These are phyloP conservation scores for Rugalucina vietnamica DNA, from an alignment of 2,888 invertebrate genomes.

Conservation along the genomic window DNA sequence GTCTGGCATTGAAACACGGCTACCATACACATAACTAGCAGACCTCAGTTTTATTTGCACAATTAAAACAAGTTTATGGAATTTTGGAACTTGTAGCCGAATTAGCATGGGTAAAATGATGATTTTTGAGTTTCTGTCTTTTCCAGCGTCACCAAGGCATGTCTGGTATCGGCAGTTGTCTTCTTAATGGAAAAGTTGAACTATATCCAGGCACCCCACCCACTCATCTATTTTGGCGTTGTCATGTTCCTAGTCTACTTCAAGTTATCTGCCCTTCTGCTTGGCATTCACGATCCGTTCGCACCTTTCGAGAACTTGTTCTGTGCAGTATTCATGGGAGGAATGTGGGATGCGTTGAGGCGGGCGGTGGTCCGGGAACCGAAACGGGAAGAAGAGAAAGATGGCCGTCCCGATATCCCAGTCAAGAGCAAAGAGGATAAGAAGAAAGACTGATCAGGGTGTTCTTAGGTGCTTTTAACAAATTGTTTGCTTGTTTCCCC, in stretches of 20 bases:
- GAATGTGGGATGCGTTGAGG: slow-evolving; percentile 98
- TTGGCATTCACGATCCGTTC: slow-evolving; percentile 99
- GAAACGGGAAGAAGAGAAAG: slow-evolving; percentile 73
- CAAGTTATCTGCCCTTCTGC: slow-evolving; percentile 96
- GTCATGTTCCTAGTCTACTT: slow-evolving; percentile 99
- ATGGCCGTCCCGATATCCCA: slow-evolving; percentile 69
- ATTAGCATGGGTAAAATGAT: not conserved
- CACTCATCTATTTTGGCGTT: slow-evolving; percentile 98
- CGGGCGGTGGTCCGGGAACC: slow-evolving; percentile 89
- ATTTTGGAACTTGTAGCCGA: not conserved
- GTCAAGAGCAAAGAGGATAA: slow-evolving; percentile 79
- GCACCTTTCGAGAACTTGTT: slow-evolving; percentile 99
- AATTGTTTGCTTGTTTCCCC: not conserved
- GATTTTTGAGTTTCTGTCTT: slow-evolving; percentile 74
- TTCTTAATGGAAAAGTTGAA: slow-evolving; percentile 99
- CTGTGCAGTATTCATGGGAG: slow-evolving; percentile 95
- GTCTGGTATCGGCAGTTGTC: slow-evolving; percentile 96
- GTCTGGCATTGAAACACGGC: too few relatives aligned
- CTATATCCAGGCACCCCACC: slow-evolving; percentile 97
- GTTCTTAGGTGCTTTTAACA: not conserved
- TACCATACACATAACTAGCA: too few relatives aligned
- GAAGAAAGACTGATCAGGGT: slow-evolving; percentile 74
- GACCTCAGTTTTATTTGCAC: too few relatives aligned
- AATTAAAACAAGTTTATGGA: too few relatives aligned
- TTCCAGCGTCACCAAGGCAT: slow-evolving; percentile 97